These are phyloP conservation scores for Nycticorax nycticorax DNA, from an alignment of 2,113 vertebrate species.

Conservation along the genomic window DNA sequence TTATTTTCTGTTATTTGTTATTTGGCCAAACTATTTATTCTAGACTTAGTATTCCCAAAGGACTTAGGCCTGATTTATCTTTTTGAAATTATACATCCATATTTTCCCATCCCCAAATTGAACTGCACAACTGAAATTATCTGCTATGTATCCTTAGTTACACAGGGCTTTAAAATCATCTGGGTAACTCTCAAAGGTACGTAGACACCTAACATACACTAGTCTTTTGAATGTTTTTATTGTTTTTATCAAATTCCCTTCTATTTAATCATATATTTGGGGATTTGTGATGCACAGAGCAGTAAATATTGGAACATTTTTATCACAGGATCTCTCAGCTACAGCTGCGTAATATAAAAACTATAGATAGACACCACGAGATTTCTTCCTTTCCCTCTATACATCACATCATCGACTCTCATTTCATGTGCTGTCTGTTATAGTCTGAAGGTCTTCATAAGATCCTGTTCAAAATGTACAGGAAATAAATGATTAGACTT, in stretches of 20 bases:
- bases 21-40: background rate
- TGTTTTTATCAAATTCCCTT: constrained; percentile 37
- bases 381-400: background rate
- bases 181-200: constrained; percentile 14
- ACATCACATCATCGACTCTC: background rate
- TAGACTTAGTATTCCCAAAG: background rate
- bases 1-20: background rate
- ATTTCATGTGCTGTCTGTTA: background rate
- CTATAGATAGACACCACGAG: background rate
- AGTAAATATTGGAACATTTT: background rate
- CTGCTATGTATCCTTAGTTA: background rate
- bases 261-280: constrained; percentile 20
- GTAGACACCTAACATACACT: background rate
- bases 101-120: background rate
- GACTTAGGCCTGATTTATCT: background rate
- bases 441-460: background rate
- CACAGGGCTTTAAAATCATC: background rate
- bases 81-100: background rate
- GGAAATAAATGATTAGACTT: background rate
- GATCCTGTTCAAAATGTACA: background rate
- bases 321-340: background rate
- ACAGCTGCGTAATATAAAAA: background rate
- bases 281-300: constrained; percentile 13
- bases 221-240: constrained; percentile 7
- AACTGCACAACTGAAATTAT: background rate